phyloP scores from a whole-genome alignment of 2,888 invertebrate genomes.

The Melanostoma scalare region DNA sequence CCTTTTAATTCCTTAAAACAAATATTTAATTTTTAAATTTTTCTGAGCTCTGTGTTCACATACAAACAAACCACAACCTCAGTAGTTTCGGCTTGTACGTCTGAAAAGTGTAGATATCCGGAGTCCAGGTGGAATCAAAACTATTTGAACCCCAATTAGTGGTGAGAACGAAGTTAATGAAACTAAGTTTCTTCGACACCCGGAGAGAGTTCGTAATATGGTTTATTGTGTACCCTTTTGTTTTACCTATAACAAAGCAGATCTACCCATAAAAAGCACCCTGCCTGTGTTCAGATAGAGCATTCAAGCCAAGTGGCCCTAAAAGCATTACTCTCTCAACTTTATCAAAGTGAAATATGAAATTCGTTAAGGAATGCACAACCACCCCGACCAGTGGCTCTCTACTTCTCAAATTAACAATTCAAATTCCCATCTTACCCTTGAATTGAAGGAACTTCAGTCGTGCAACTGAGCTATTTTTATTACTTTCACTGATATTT shows the following conservation, averaged over 20 bases:
- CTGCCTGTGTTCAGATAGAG: not conserved
- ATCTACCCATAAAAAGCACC: constrained; percentile 29
- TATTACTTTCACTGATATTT: not conserved
- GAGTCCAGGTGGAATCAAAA: constrained; percentile 49
- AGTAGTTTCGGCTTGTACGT: too few relatives aligned
- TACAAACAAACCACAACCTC: too few relatives aligned
- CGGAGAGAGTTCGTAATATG: not conserved
- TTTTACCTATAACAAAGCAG: constrained; percentile 11
- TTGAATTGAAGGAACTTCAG: not conserved
- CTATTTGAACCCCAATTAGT: constrained; percentile 68
- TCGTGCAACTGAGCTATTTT: not conserved
- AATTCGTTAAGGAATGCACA: constrained; percentile 10
- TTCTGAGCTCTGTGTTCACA: too few relatives aligned
- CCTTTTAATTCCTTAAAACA: too few relatives aligned
- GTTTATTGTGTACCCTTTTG: constrained; percentile 1
- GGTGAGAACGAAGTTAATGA: constrained; percentile 58
- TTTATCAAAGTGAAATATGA: constrained; percentile 53
- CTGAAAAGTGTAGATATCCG: not conserved
- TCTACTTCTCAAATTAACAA: constrained; percentile 49
- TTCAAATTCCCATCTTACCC: not conserved
- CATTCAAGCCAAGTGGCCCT: constrained; percentile 15
- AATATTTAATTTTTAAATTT: too few relatives aligned
- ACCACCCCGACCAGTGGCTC: not conserved
- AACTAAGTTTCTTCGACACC: constrained; percentile 44
- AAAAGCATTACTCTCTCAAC: constrained; percentile 20